Percentiles rank a stretch among this genome's conserved stretches.
Evolutionary conservation across 2,113 vertebrate species (phyloP).

Genomic region (Gnathonemus echidnorhynchus): DNA sequence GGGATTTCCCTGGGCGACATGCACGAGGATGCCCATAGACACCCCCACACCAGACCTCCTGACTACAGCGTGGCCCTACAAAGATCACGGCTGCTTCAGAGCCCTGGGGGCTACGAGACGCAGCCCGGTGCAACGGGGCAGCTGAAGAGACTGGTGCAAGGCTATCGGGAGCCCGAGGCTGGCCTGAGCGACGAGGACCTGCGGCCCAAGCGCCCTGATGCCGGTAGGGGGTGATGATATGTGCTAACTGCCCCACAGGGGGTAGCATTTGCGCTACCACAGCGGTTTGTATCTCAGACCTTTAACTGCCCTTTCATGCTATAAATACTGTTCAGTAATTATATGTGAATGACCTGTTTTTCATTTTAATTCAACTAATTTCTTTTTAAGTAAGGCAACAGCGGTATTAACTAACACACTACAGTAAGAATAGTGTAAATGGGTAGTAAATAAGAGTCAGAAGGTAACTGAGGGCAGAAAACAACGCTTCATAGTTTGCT

Average conservation of each 20-base stretch:
- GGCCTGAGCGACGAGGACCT: constrained; percentile 47
- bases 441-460: background rate
- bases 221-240: constrained; percentile 70
- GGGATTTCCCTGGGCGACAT: constrained; percentile 88
- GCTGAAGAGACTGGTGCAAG: constrained; percentile 57
- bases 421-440: background rate
- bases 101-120: constrained; percentile 50
- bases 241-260: background rate
- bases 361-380: background rate
- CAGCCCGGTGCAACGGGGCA: constrained; percentile 56
- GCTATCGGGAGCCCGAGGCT: constrained; percentile 52
- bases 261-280: background rate
- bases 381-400: background rate
- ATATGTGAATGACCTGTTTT: background rate
- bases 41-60: constrained; percentile 80
- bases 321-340: background rate
- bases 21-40: constrained; percentile 67
- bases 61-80: constrained; percentile 95
- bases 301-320: background rate
- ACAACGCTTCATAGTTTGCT: background rate
- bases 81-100: constrained; percentile 84
- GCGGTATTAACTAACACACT: background rate
- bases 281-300: background rate
- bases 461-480: background rate
- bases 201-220: constrained; percentile 65